Evolutionary conservation across 2,113 vertebrate species (phyloP), one percentile per base, ranked within the genome.

Genomic region (Rhea pennata): DNA sequence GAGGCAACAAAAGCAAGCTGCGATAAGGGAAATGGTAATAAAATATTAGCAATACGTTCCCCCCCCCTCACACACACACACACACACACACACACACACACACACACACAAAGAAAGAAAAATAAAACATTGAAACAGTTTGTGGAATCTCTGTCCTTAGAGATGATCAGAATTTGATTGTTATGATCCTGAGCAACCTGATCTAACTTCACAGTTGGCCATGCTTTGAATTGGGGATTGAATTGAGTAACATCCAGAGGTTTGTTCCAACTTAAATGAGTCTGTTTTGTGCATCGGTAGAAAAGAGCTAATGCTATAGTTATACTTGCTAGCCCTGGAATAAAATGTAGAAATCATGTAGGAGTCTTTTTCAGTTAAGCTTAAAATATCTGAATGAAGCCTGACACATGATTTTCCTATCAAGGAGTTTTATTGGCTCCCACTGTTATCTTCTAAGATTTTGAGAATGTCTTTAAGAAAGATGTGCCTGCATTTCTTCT

Each of bases 241-340:
- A 44, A 70, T 83, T 90, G 84, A 64, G 82, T 91, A 94, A 83
- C 89, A 26, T 94, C 58, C 95, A 96, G 78, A 85, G 91, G 93
- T 90, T 19, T 26, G 78, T 92, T 95, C 75, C 77, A 94, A 72
- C 95, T 67, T 81, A 81, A 90, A 67, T 54, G 58, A 94, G 21
- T 53, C 8, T 79, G 12, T 29, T 44, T 53, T 73, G 66, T 78
- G 39, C 77, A 21, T 65, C 89, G 22, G 39, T 70, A 65, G 70
- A 22, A 81, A 91, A 29, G 31, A 75, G 16, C 12, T 48, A 6
- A 4, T 48, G 3, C 6, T 75, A 1, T 4, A 69, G 23, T 23
- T 75, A 1, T 4, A 69, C 21, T 23, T 51, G 4, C 54, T 75
- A 21, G 12, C 33, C 3, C 14, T 59, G 42, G 48, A 66, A 95